Base-by-base conservation (phyloP, 2,113 vertebrate genomes). In the Lichenostomus cassidix region DNA sequence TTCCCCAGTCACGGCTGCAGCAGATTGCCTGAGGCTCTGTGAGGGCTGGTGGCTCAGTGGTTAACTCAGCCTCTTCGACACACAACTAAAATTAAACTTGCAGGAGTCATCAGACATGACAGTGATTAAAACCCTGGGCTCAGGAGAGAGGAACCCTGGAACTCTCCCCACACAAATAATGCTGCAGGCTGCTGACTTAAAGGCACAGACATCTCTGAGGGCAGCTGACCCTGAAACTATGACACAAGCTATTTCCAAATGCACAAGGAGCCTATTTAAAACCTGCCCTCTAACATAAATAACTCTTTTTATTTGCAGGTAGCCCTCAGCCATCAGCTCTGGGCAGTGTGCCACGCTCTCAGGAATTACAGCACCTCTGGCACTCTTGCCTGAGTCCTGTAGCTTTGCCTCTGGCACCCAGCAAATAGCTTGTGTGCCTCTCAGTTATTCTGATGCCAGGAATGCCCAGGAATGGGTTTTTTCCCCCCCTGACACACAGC, bases 81-180 rank as follows among this genome's bases (percentile, higher is more conserved):
- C 27, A 69, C 64, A 89, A 87, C 94, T 92, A 94, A 95, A 97
- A 95, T 95, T 91, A 95, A 95, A 89, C 93, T 82, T 76, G 44
- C 65, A 95, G 83, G 71, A 95, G 78, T 60, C 81, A 79, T 91
- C 58, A 71, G 52, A 92, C 76, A 56, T 46, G 83, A 33, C 89
- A 95, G 74, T 64, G 91, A 91, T 87, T 87, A 94, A 96, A 93
- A 91, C 58, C 46, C 16, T 5, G 49, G 14, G 84, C 83, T 89
- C 35, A 56, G 68, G 76, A 79, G 56, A 92, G 76, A 80, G 3
- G 37, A 65, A 90, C 49, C 49, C 17, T 12, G 31, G 49, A 90
- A 70, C 46, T n/a, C 62, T 76, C 75, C 53, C 70, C 67, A 56
- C 64, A 59, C 58, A 62, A 42, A 53, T 10, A 78, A 27, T 31